These are phyloP conservation scores for cattle (Bos taurus) DNA, from an alignment of 2,113 vertebrate species.

Conservation along the genomic window DNA sequence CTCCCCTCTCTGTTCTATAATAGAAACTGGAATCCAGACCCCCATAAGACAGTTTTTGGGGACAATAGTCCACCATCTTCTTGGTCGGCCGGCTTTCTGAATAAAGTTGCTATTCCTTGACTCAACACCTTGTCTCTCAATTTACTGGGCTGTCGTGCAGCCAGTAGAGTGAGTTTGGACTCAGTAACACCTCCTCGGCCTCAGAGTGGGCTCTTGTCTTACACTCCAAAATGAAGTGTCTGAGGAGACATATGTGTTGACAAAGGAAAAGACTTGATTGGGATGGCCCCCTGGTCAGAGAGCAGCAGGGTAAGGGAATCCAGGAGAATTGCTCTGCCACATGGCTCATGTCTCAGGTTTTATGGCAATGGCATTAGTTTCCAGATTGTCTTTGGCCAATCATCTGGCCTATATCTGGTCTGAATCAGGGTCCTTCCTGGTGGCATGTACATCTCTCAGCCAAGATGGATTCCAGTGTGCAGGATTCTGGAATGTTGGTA, in stretches of 20 bases:
- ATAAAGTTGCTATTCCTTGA: not conserved
- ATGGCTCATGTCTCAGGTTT: not conserved
- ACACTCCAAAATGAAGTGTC: not conserved
- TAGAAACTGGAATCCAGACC: not conserved
- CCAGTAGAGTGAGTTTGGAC: not conserved
- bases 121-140: not conserved
- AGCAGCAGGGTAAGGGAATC: not conserved
- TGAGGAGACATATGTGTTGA: not conserved
- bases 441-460: not conserved
- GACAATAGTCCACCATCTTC: not conserved
- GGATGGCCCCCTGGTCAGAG: not conserved
- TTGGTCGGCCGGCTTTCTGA: accelerated
- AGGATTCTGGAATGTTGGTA: not conserved
- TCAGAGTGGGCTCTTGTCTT: not conserved
- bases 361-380: not conserved
- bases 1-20: not conserved
- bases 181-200: accelerated
- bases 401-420: not conserved
- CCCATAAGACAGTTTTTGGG: not conserved
- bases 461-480: not conserved
- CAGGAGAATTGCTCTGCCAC: not conserved
- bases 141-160: not conserved
- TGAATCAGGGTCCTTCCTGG: not conserved
- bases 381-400: not conserved
- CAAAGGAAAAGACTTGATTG: not conserved